Evolutionary conservation across 1,140 invertebrate species (phyloP), one percentile per base, ranked within the genome.

Genomic region (Temnothorax nylanderi): DNA sequence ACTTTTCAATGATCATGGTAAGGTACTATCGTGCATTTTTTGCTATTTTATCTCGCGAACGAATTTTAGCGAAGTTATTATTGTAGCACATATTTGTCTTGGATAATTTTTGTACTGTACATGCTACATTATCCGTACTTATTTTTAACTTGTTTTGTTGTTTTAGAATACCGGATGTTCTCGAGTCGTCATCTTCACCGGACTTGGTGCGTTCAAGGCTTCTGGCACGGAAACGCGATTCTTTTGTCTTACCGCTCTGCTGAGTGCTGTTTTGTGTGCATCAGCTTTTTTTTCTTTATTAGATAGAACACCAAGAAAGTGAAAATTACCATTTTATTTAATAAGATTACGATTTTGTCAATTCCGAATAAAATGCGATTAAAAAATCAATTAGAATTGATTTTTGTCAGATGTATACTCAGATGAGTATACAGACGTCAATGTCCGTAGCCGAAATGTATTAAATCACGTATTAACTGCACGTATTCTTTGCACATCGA

Each of bases 201-300:
- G 54, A 82, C 51, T 41, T 58, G 54, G 64, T 49, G 62, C 71
- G 56, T 69, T 69, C 65, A 47, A 69, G 65, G 13, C 71, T 41
- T 51, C 16, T 69, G 47, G 85, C 76, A 82, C 58, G 77, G 37
- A 56, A 77, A 49, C 4, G 60, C 84, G 84, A 92, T 90, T 91
- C 89, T 88, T 93, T 92, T 92, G 90, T 92, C 78, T 92, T 89
- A 80, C 89, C 91, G 88, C 89, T 93, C 88, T 86, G 88, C 21
- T 91, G 87, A 81, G 51, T 78, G 44, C 74, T 80, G 47, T 74
- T 71, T 44, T 76, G 37, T 44, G 54, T 37, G 18, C 54, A 41
- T 0, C 16, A 16, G 34, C 21, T 47, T 58, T 62, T 49, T 21
- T 44, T 44, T 44, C 16, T 32, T 34, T 2, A 41, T 62, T 49